Evolutionary conservation across 2,113 vertebrate genomes (phyloP).

Genomic region (Nibea albiflora): DNA sequence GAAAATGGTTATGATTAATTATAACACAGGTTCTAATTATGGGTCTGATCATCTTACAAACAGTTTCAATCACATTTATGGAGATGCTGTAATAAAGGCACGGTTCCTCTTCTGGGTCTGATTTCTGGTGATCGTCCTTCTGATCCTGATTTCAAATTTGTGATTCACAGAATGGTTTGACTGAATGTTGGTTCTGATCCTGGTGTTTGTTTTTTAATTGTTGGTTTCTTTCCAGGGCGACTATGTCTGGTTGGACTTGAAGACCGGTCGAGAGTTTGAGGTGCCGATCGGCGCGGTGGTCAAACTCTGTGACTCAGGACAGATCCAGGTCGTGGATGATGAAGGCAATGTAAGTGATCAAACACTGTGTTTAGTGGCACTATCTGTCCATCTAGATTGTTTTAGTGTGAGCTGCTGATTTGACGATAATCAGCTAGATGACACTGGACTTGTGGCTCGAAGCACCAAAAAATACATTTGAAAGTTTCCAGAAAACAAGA

Average conservation of each 20-base stretch:
- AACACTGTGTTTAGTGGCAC: background rate
- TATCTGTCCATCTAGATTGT: background rate
- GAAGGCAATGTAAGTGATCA: conserved; percentile 91
- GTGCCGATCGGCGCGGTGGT: conserved; percentile 96
- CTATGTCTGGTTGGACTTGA: conserved; percentile 97
- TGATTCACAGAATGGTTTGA: background rate
- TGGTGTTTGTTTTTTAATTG: background rate
- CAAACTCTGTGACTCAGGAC: conserved; percentile 97
- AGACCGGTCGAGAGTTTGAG: conserved; percentile 93
- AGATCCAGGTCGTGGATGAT: conserved; percentile 97
- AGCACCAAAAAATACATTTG: too few species aligned
- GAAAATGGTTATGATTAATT: conserved; percentile 7
- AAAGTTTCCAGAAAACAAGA: too few species aligned
- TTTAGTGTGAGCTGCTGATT: too few species aligned
- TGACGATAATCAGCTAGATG: too few species aligned
- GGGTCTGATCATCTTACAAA: background rate
- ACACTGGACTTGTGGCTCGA: too few species aligned
- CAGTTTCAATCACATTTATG: background rate
- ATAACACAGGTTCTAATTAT: background rate
- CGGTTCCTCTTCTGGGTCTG: background rate
- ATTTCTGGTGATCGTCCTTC: background rate
- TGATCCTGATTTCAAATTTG: background rate
- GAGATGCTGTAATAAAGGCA: background rate
- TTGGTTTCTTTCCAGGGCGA: conserved; percentile 87
- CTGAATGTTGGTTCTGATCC: background rate